Conservation (phyloP, 2,797 vertebrate species). For the Trichosurus vulpecula region DNA sequence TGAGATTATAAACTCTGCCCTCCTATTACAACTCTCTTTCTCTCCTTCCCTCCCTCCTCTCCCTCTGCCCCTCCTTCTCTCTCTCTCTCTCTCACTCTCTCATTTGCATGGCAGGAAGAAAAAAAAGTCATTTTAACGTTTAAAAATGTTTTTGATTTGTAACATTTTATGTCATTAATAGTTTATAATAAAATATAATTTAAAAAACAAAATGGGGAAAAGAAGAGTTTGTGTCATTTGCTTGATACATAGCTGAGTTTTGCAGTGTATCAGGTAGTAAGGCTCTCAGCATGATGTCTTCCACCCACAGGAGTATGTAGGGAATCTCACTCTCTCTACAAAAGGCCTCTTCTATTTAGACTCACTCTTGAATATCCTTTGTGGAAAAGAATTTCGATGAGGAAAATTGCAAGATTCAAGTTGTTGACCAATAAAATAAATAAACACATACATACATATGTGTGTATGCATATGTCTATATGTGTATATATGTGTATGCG, state of each 20-base stretch:
- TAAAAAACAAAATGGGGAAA: neutral
- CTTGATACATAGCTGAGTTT: neutral
- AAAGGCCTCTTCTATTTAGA: neutral
- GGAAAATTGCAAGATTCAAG: neutral
- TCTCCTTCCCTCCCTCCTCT: no score
- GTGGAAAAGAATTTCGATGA: neutral
- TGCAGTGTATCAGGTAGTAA: neutral
- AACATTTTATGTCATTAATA: neutral
- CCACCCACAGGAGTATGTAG: neutral
- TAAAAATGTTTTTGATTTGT: neutral
- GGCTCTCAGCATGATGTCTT: neutral
- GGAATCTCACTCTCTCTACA: neutral
- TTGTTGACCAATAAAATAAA: neutral
- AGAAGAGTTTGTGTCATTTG: neutral
- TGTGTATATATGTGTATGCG: no score
- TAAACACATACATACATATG: neutral
- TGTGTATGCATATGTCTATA: neutral
- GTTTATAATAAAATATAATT: neutral
- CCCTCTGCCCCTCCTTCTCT: no score
- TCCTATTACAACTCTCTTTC: no score
- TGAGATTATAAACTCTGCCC: no score
- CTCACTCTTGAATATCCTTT: neutral
- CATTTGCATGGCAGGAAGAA: neutral
- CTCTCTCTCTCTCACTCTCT: no score
- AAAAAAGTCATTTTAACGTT: neutral